Base-by-base conservation (phyloP, 2,888 invertebrate species). In the Acrobasis consociella region DNA sequence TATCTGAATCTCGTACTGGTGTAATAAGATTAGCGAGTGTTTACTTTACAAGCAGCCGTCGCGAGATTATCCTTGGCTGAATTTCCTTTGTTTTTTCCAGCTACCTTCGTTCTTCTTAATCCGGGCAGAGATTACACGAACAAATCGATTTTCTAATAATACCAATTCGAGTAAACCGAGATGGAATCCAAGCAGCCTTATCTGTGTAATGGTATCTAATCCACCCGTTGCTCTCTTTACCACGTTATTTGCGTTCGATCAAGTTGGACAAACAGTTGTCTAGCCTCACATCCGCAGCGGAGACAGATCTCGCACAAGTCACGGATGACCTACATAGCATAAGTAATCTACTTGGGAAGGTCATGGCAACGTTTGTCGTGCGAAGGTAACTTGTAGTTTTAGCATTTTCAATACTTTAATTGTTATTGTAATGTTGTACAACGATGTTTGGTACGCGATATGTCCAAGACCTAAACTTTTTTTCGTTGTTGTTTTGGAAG, bases 171-270 rank as follows among this genome's bases (percentile, higher is more conserved):
- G 75, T 78, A 75, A 77, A 75, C 75, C 68, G 73, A 77, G 75
- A 83, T 81, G 83, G 75, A 77, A 86, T 83, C 78, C 72, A 71
- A 78, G 74, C 69, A 74, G 67, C 69, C 76, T 81, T 82, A 81
- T 81, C 80, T 77, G 76, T 76, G 72, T 76, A 77, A 78, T 71
- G 72, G 72, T 77, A 70, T 73, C 73, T 81, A 78, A 83, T 78
- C 78, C 70, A 67, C 65, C 68, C 73, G 76, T 75, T 81, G 82
- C 77, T 82, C 78, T 78, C 78, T 82, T 80, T 73, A 69, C 79
- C 81, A 81, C 83, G 77, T 75, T 85, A 81, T 83, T 82, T 82
- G 79, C 77, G 72, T 82, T 81, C 74, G 74, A 80, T 78, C 76
- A 72, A 74, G 70, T 71, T 74, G 72, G 69, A 71, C 74, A 77